Conservation (phyloP, 2,888 invertebrate genomes). For the Oeneis ivallda region DNA sequence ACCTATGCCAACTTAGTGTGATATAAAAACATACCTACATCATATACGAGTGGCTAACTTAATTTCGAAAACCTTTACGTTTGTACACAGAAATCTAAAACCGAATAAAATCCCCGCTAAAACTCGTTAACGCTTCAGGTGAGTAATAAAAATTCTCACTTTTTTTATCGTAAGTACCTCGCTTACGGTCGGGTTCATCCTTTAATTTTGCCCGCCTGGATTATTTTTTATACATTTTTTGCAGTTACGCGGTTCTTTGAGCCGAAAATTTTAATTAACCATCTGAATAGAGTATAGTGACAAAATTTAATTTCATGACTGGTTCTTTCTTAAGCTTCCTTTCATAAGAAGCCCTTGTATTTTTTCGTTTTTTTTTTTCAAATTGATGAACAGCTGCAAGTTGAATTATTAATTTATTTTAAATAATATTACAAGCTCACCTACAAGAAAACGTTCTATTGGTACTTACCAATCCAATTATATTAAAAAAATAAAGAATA, state of each 20-base stretch:
- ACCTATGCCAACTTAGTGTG: too few species aligned
- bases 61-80: conserved; percentile 23
- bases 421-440: background rate
- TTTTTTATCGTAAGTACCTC: conserved; percentile 60
- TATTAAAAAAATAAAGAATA: too few species aligned
- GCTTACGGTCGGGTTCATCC: conserved; percentile 65
- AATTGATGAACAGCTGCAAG: background rate
- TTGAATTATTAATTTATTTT: too few species aligned
- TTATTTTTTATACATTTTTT: conserved; percentile 48
- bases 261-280: conserved; percentile 35
- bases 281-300: conserved; percentile 31
- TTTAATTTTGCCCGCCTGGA: conserved; percentile 62
- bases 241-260: conserved; percentile 29
- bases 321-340: background rate
- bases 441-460: background rate
- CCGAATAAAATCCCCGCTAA: conserved; percentile 56
- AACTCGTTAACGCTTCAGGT: conserved; percentile 64
- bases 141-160: conserved; percentile 67
- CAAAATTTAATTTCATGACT: conserved; percentile 19
- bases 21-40: conserved; percentile 6
- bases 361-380: background rate
- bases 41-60: conserved; percentile 13
- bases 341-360: background rate
- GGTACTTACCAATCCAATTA: too few species aligned
- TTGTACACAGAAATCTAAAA: conserved; percentile 24